These are phyloP conservation scores for Diuraphis noxia DNA, from an alignment of 1,140 invertebrate genomes.

Conservation along the genomic window DNA sequence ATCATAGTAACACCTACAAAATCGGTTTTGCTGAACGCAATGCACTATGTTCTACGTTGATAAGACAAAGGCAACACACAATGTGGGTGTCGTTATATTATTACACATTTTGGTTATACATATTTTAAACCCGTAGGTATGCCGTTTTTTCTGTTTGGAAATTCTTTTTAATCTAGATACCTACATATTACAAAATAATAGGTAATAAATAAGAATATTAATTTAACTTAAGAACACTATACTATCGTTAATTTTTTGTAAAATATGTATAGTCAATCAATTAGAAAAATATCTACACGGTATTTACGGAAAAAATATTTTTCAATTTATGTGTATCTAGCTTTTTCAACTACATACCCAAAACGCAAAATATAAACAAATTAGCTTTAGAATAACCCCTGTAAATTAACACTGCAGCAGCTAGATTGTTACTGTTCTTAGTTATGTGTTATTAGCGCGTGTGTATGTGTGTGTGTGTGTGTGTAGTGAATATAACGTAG, in stretches of 20 bases:
- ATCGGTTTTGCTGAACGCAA: too few relatives aligned
- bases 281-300: background rate
- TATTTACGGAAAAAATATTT: background rate
- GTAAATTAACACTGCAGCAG: too few relatives aligned
- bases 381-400: too few relatives aligned
- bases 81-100: background rate
- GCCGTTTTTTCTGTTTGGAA: background rate
- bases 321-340: background rate
- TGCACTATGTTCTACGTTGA: too few relatives aligned
- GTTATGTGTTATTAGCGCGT: too few relatives aligned
- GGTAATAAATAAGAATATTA: too few relatives aligned
- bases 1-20: too few relatives aligned
- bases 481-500: background rate
- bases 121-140: background rate
- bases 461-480: background rate
- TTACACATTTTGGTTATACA: background rate
- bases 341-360: too few relatives aligned
- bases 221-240: background rate
- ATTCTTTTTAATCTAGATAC: background rate
- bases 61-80: too few relatives aligned
- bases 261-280: background rate
- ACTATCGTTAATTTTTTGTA: background rate
- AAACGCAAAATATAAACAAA: too few relatives aligned
- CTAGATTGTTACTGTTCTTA: too few relatives aligned
- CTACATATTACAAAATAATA: background rate